Base-by-base conservation (phyloP, 1,140 invertebrate species). In the Caenorhabditis inopinata region DNA sequence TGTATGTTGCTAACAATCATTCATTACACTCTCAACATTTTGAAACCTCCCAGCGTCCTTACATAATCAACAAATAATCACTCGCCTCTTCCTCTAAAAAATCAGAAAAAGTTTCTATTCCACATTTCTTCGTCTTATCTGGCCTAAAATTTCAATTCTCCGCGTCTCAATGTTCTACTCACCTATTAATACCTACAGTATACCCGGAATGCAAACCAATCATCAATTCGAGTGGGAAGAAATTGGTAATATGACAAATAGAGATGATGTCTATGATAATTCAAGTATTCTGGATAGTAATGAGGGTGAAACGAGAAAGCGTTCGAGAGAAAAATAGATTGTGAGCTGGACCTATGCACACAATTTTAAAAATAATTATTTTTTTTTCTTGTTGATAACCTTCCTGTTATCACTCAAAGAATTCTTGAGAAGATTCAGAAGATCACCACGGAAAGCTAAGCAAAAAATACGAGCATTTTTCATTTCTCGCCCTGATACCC, bases 391-490 rank as follows among this genome's bases (percentile, higher is more conserved):
- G 14, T 16, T 16, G 27, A 18, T 32, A 58, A 32, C 16, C 3
- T 58, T 32, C 5, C 6, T 58, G 27, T 32, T n/a, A 58, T 58
- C 51, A 58, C 29, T 58, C 51, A 58, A 32, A 5, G 27, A 58
- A 58, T 25, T 16, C 25, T 29, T 29, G 14, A 47, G 46, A 47
- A 7, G 14, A 12, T 47, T 47, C 46, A 25, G 51, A 58, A 32
- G 51, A 58, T 25, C 51, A 58, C 48, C 18, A 25, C 6, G 9
- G 27, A 23, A 25, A 51, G 48, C 3, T 18, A 47, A 47, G n/a
- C n/a, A n/a, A 51, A 58, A 58, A 58, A 29, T 58, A 58, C 51
- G 51, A 58, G 35, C 51, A 58, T 58, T 58, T 58, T 29, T 58
- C 51, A 58, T 58, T 58, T 32, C 21, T 58, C 51, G 51, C 25